Conservation (phyloP, 1,140 invertebrate genomes). For the Drosophila kanapiae region DNA sequence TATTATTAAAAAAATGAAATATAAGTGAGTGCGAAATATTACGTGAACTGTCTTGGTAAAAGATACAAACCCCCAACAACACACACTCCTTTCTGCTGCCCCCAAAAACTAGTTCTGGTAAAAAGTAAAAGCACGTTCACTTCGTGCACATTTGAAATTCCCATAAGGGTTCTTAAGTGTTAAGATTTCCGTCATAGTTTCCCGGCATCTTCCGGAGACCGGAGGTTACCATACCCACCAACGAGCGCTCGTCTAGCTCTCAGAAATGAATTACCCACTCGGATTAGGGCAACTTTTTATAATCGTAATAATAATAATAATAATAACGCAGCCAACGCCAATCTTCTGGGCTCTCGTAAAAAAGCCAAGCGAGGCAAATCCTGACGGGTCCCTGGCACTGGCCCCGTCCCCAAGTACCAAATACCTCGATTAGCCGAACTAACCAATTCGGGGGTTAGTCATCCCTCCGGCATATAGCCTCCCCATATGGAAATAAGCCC, state of each 20-base stretch:
- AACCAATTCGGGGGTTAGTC: conserved; percentile 64
- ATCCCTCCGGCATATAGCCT: conserved; percentile 17
- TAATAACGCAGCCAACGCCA: conserved; percentile 57
- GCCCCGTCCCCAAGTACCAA: conserved; percentile 49
- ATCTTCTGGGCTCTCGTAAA: conserved; percentile 53
- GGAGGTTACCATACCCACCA: not conserved
- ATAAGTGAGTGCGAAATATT: conserved; percentile 20
- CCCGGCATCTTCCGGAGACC: conserved; percentile 35
- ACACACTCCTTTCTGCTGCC: not conserved
- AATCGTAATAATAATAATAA: conserved; percentile 63
- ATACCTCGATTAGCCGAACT: conserved; percentile 81
- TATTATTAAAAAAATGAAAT: conserved; percentile 29
- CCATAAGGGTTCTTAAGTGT: conserved; percentile 54
- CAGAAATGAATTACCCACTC: conserved; percentile 56
- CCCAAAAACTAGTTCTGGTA: conserved; percentile 21
- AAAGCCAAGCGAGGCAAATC: conserved; percentile 61
- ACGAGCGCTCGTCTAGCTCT: conserved; percentile 43
- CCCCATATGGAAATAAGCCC: conserved; percentile 75
- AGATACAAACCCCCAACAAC: not conserved
- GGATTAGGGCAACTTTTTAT: conserved; percentile 69
- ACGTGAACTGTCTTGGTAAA: conserved; percentile 18
- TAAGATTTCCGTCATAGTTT: conserved; percentile 52
- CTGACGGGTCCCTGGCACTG: conserved; percentile 15
- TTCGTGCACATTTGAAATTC: conserved; percentile 48
- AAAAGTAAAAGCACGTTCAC: conserved; percentile 34